Base-by-base conservation (phyloP, 2,797 vertebrate species). In the Gobionotothen gibberifrons region DNA sequence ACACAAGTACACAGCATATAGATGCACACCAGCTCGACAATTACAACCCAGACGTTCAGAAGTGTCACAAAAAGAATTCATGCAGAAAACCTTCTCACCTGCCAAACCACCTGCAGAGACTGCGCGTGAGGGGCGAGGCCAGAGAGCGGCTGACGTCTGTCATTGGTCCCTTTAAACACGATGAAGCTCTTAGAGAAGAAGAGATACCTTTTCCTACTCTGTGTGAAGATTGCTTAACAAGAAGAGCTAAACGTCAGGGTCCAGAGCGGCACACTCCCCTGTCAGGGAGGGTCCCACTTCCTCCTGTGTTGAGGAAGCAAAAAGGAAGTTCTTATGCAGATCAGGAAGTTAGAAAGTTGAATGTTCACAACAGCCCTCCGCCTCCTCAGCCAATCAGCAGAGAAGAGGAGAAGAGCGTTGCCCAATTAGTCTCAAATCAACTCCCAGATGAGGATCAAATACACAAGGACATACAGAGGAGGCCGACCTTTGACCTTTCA, bases 61-160 rank as follows among this genome's bases (percentile, higher is more conserved):
- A 64, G 66, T 65, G 59, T 49, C 47, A 76, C 10, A 89, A 88
- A 63, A 91, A 87, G 74, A 78, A 56, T 36, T 17, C 54, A 16
- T 66, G 46, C 76, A 71, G 85, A 53, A 91, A 90, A 82, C 80
- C 85, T 42, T 54, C 77, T 19, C 63, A 74, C 9, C 81, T 69
- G 59, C 84, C 87, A 44, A 95, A 94, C 71, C 87, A 95, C 83
- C 82, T 95, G 73, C 94, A 94, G 83, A 92, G 78, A 51, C 71
- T 82, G n/a, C 75, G 39, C 6, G 67, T 81, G 36, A 96, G 89
- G 83, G 79, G 69, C 0, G 78, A 61, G 44, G 32, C 76, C 70
- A 87, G 58, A 65, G 87, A 86, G 70, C 70, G 11, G 12, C 76
- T 62, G 26, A 71, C 75, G 4, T 83, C 88, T 44, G 46, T 67